Evolutionary conservation across 2,888 invertebrate species (phyloP).

Genomic region (Trissoscelio sp.): DNA sequence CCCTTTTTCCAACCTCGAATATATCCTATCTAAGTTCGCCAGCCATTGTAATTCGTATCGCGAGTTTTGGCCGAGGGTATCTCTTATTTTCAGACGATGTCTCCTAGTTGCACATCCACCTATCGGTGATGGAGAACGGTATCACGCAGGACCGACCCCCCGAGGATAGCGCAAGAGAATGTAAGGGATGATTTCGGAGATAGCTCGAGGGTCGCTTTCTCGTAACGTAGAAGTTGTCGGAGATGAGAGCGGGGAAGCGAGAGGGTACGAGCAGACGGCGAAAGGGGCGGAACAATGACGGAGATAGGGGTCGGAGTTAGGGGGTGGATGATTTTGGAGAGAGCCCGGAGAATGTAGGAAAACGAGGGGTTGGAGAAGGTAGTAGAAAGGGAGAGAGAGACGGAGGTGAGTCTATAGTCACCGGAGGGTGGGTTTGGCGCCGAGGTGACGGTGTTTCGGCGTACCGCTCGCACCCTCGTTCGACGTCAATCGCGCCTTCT

Average conservation of each 20-base stretch:
- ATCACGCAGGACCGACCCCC: slow-evolving; percentile 71
- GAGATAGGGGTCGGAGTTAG: slow-evolving; percentile 68
- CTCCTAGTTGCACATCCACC: slow-evolving; percentile 72
- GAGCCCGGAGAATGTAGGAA: slow-evolving; percentile 73
- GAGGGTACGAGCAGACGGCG: slow-evolving; percentile 42
- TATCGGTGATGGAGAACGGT: slow-evolving; percentile 68
- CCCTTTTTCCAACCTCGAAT: slow-evolving; percentile 8
- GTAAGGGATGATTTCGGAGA: slow-evolving; percentile 84
- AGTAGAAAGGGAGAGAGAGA: slow-evolving; percentile 73
- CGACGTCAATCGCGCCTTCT: slow-evolving; percentile 49
- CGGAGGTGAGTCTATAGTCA: slow-evolving; percentile 83
- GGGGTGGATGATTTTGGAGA: slow-evolving; percentile 62
- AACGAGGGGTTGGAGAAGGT: slow-evolving; percentile 75
- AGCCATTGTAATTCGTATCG: slow-evolving; percentile 79
- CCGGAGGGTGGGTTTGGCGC: slow-evolving; percentile 83
- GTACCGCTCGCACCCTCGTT: slow-evolving; percentile 68
- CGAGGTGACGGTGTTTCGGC: slow-evolving; percentile 82
- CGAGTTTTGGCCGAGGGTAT: slow-evolving; percentile 75
- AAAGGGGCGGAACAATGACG: slow-evolving; percentile 70
- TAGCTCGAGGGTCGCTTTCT: slow-evolving; percentile 81
- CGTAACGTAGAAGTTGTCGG: slow-evolving; percentile 81
- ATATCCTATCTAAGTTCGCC: slow-evolving; percentile 33
- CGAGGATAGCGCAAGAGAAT: slow-evolving; percentile 79
- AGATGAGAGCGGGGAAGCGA: slow-evolving; percentile 70
- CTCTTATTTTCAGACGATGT: slow-evolving; percentile 80